Percentiles rank a stretch among this genome's conserved stretches.
Evolutionary conservation across 2,888 invertebrate genomes (phyloP).

Genomic region (Protula sp.): DNA sequence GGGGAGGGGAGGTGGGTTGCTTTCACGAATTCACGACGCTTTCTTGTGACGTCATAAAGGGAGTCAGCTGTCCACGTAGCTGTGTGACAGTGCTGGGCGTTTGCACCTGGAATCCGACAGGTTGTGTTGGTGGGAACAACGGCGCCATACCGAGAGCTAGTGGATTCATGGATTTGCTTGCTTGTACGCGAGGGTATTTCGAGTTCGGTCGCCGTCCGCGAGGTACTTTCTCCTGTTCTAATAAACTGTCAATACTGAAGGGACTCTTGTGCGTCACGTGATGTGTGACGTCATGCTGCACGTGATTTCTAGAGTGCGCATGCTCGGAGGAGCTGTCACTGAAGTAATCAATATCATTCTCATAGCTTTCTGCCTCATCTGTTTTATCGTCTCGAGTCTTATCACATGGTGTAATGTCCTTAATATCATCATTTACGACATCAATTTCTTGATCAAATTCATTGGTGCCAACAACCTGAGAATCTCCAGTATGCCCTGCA

Average conservation of each 20-base stretch:
- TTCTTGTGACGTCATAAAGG: no score
- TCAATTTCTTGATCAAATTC: neutral
- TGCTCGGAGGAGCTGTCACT: neutral
- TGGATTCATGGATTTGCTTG: conserved; percentile 55
- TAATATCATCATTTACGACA: neutral
- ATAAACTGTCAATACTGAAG: conserved; percentile 55
- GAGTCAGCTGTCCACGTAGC: no score
- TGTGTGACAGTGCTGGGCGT: no score
- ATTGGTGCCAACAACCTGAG: neutral
- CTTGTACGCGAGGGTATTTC: conserved; percentile 57
- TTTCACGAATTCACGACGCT: no score
- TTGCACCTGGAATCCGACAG: conserved; percentile 53
- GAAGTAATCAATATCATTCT: neutral
- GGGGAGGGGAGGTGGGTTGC: no score
- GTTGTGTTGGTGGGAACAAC: conserved; percentile 56
- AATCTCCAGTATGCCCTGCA: neutral
- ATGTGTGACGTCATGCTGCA: neutral
- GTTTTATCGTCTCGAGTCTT: neutral
- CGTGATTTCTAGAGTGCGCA: neutral
- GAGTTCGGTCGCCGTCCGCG: conserved; percentile 56
- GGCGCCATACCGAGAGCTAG: conserved; percentile 42
- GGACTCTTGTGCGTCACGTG: conserved; percentile 25
- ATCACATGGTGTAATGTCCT: no score
- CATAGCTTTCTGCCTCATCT: neutral
- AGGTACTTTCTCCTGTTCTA: conserved; percentile 56